A percentile compares a stretch with the other conserved stretches of the same genome.
These are phyloP conservation scores for Helicolenus hilgendorfi DNA, from an alignment of 2,797 vertebrate genomes.

Conservation along the genomic window DNA sequence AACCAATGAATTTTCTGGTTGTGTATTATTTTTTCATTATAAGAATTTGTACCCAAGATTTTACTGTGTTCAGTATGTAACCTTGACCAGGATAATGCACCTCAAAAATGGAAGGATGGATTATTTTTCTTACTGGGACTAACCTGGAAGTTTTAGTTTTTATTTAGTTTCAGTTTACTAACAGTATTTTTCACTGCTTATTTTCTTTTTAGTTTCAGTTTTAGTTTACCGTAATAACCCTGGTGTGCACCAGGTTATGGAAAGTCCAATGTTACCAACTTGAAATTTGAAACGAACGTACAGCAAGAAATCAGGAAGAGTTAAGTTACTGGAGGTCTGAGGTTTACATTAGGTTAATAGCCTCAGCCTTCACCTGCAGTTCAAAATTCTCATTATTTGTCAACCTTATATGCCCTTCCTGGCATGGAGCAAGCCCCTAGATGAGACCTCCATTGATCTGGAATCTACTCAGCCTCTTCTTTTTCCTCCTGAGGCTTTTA, in stretches of 20 bases:
- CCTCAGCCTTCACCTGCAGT: constrained; percentile 34
- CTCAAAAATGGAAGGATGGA: background rate
- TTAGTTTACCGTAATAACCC: background rate
- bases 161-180: background rate
- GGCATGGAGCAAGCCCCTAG: constrained; percentile 46
- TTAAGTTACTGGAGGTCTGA: constrained; percentile 51
- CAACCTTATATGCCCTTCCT: constrained; percentile 29
- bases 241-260: background rate
- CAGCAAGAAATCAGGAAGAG: constrained; percentile 12
- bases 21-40: no score
- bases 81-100: background rate
- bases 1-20: background rate
- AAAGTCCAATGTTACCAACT: background rate
- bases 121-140: background rate
- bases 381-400: constrained; percentile 67
- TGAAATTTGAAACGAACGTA: background rate
- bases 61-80: background rate
- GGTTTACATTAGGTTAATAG: constrained; percentile 62
- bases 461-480: constrained; percentile 56
- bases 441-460: constrained; percentile 72
- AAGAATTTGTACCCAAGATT: no score
- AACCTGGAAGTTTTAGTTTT: background rate
- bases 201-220: background rate
- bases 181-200: background rate
- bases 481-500: constrained; percentile 73